Conservation (phyloP, 1,140 invertebrate genomes). For the Pararge aegeria region DNA sequence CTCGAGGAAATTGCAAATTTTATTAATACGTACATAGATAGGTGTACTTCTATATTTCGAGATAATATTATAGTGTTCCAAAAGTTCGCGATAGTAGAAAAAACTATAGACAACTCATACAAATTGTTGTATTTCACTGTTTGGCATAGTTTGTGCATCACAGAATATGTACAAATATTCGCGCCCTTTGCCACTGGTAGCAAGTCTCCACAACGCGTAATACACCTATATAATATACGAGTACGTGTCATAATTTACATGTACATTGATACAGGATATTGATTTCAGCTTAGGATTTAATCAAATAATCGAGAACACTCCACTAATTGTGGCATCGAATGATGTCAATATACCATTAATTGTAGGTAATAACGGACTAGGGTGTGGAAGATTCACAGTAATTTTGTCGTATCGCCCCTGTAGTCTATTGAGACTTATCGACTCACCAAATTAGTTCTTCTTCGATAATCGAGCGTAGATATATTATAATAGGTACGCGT, state of each 20-base stretch:
- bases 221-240: no score
- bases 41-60: no score
- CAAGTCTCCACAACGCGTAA: no score
- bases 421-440: slow-evolving; percentile 9
- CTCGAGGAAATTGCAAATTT: neutral
- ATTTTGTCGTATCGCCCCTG: slow-evolving; percentile 28
- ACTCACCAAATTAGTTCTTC: neutral
- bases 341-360: slow-evolving; percentile 23
- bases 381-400: slow-evolving; percentile 37
- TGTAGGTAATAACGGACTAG: slow-evolving; percentile 30
- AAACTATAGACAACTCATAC: no score
- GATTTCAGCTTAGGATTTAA: slow-evolving; percentile 5
- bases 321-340: slow-evolving; percentile 12
- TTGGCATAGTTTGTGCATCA: no score
- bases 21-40: no score
- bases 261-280: neutral
- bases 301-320: neutral
- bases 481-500: slow-evolving; percentile 14
- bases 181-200: no score
- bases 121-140: no score
- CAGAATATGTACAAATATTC: no score
- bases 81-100: no score
- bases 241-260: no score
- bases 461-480: neutral
- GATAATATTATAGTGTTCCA: no score